These are phyloP conservation scores for Xanthorhoe spadicearia DNA, from an alignment of 2,888 invertebrate species.

Conservation along the genomic window DNA sequence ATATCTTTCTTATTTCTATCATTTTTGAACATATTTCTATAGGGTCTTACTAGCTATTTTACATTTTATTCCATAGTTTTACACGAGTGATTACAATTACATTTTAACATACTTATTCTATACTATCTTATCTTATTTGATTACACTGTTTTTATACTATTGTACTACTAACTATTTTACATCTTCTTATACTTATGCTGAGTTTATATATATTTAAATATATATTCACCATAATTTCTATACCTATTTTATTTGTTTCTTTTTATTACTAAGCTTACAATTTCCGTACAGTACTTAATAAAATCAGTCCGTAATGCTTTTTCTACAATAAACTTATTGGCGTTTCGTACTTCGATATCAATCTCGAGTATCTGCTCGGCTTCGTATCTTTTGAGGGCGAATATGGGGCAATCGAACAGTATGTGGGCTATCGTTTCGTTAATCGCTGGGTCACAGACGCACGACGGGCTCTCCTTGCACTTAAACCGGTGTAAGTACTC, in stretches of 20 bases:
- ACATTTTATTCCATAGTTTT: too few species aligned
- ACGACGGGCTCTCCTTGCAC: conserved; percentile 12
- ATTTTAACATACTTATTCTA: too few species aligned
- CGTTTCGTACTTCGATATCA: neutral
- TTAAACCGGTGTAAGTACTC: too few species aligned
- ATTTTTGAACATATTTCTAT: too few species aligned
- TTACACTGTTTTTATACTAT: too few species aligned
- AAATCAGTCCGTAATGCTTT: too few species aligned
- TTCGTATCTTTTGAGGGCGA: conserved; percentile 21
- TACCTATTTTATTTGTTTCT: conserved; percentile 1
- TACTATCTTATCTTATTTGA: too few species aligned
- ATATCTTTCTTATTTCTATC: too few species aligned
- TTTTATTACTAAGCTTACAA: neutral
- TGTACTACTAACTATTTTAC: neutral
- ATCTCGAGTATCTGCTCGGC: neutral
- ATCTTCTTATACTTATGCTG: neutral
- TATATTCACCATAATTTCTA: neutral
- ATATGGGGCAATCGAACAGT: conserved; percentile 17
- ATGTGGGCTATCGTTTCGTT: conserved; percentile 19
- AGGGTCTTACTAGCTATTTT: neutral
- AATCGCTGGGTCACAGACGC: conserved; percentile 31
- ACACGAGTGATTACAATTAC: too few species aligned
- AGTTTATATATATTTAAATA: neutral
- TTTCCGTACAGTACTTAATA: neutral
- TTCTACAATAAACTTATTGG: too few species aligned